Base-by-base conservation (phyloP, 2,888 invertebrate genomes). In the Adela reaumurella region DNA sequence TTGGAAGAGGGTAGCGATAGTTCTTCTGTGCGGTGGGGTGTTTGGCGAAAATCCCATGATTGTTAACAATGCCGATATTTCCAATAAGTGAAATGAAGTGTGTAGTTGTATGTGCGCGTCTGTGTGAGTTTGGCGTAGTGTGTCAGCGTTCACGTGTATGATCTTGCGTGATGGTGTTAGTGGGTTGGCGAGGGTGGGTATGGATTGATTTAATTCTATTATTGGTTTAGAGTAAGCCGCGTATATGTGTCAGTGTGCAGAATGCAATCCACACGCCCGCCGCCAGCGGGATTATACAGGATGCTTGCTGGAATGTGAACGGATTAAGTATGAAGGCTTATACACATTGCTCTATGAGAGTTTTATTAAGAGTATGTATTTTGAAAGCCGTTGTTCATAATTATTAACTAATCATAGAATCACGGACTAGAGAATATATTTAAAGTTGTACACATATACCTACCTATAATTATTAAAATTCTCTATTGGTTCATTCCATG, bases 191-290 rank as follows among this genome's bases (percentile, higher is more conserved):
- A 35, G 35, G 35, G 35, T 35, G 35, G 35, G 35, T 70, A 70
- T 73, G 65, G 74, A 77, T 77, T 76, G 76, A 74, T 76, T 78
- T 74, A 67, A 70, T 76, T 74, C 66, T 71, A 76, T 76, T 78
- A 76, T 77, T 76, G 77, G 76, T 76, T 77, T 77, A 76, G 70
- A 69, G 66, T 73, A 72, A 77, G 74, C 77, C 76, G 58, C 77
- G 74, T 76, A 74, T 77, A 69, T 77, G 71, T 77, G 74, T 77
- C 77, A 76, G 67, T 76, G 76, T 74, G 74, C 62, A 74, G 59
- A 63, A 61, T 64, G 63, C 58, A 58, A 48, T 35, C 52, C 24
- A 24, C 24, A 24, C n/a, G n/a, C n/a, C n/a, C n/a, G n/a, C n/a
- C n/a, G n/a, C 24, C 24, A 6, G 24, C 24, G 11, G n/a, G 35